Evolutionary conservation across 2,113 vertebrate species (phyloP), one percentile per base, ranked within the genome.

Genomic region (Microcebus murinus): DNA sequence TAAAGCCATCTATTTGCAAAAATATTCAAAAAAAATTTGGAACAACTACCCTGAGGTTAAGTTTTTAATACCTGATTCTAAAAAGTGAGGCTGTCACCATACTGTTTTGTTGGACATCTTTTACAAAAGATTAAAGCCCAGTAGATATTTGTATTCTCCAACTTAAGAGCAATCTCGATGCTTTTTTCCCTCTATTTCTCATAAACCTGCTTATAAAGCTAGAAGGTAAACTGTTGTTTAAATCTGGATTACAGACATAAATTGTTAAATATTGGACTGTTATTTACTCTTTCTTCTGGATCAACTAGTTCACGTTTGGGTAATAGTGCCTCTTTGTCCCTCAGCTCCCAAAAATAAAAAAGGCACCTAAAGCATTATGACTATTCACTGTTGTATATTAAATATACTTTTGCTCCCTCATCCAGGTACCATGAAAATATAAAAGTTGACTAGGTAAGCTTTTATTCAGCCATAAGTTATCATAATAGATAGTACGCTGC

Each of bases 391-490:
- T 1, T 76, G 11, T 31, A 18, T 55, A 71, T 27, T 63, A 96
- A 82, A 92, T 14, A n/a, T 25, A 87, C 36, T 94, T 85, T 67
- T 57, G 52, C 0, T 85, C 23, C 71, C 36, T 93, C 82, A 88
- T 55, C 45, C 25, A 88, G 7, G 1, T 91, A 82, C 85, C 55
- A 65, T n/a, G 52, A 67, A 88, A 96, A 95, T 87, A 48, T 11
- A 50, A 83, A 79, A 93, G 13, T 18, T 86, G 36, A 68, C n/a
- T 82, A 18, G 36, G 20, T 34, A 65, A 80, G 63, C 7, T 79
- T 89, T 96, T 96, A 79, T 79, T 95, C 87, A 90, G 12, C 39
- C 80, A 45, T 81, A 85, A 86, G 12, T 59, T 90, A 90, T 84
- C 52, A 20, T 71, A 87, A 96, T 59, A 63, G 79, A 70, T 34